Conservation (phyloP, 2,113 vertebrate species). For the Bubo bubo region DNA sequence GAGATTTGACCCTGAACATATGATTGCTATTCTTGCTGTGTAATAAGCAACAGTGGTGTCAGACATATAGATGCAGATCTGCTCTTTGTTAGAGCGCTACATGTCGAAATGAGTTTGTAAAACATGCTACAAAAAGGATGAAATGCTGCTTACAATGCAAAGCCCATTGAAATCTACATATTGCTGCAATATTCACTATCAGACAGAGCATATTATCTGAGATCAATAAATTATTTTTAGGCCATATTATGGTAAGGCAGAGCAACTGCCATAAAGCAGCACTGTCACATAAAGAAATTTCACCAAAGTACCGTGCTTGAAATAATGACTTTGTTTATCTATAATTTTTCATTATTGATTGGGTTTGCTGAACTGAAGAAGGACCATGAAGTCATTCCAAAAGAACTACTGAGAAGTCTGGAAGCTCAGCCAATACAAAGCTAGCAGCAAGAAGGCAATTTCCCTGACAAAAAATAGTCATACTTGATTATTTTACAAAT, state of each 20-base stretch:
- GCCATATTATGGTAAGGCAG: neutral
- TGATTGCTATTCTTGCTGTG: neutral
- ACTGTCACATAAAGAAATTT: neutral
- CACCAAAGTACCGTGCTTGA: neutral
- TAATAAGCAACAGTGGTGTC: neutral
- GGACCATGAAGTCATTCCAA: neutral
- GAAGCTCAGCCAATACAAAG: neutral
- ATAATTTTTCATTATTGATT: constrained; percentile 36
- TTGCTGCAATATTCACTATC: constrained; percentile 19
- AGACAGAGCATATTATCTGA: constrained; percentile 11
- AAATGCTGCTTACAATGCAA: constrained; percentile 18
- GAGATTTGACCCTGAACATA: neutral
- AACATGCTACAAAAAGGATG: neutral
- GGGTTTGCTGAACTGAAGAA: constrained; percentile 17
- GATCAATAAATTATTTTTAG: constrained; percentile 43
- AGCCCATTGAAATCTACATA: constrained; percentile 21
- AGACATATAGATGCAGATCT: neutral
- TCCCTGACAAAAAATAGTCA: neutral
- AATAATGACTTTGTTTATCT: constrained; percentile 51
- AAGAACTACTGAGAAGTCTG: neutral
- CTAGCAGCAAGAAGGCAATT: neutral
- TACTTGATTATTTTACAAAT: constrained; percentile 25
- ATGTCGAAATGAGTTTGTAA: constrained; percentile 25
- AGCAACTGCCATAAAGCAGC: constrained; percentile 1
- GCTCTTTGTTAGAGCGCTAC: constrained; percentile 13